Evolutionary conservation across 2,113 vertebrate species (phyloP).

Genomic region (Stigmatopora nigra): DNA sequence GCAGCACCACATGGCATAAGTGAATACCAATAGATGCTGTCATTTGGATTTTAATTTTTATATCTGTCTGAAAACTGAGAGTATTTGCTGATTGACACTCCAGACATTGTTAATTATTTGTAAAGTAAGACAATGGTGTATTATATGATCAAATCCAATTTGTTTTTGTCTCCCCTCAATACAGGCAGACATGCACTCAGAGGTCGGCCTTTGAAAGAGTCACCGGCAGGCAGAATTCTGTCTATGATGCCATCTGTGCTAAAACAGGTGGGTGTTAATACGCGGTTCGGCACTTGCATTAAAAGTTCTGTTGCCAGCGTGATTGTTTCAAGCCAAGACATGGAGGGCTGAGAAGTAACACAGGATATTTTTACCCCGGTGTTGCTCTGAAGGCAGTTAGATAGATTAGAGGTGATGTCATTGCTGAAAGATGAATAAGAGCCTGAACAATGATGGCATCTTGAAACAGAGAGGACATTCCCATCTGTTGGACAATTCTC

Average conservation of each 20-base stretch:
- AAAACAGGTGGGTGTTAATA: conserved; percentile 63
- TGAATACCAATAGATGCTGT: too few relatives aligned
- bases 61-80: too few relatives aligned
- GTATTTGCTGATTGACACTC: too few relatives aligned
- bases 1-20: too few relatives aligned
- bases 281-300: conserved; percentile 22
- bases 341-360: conserved; percentile 45
- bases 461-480: conserved; percentile 51
- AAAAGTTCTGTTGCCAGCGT: conserved; percentile 23
- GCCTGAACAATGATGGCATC: conserved; percentile 36
- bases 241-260: conserved; percentile 59
- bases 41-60: too few relatives aligned
- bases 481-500: conserved; percentile 53
- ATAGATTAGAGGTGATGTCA: conserved; percentile 28
- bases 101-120: neutral
- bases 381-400: conserved; percentile 11
- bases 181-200: conserved; percentile 59
- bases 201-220: conserved; percentile 35
- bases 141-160: conserved; percentile 10
- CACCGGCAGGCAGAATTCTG: conserved; percentile 48
- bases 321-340: conserved; percentile 46
- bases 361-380: conserved; percentile 50
- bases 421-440: conserved; percentile 27
- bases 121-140: neutral
- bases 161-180: conserved; percentile 37